Base-by-base conservation (phyloP, 2,888 invertebrate genomes). In the Caenorhabditis sp. region DNA sequence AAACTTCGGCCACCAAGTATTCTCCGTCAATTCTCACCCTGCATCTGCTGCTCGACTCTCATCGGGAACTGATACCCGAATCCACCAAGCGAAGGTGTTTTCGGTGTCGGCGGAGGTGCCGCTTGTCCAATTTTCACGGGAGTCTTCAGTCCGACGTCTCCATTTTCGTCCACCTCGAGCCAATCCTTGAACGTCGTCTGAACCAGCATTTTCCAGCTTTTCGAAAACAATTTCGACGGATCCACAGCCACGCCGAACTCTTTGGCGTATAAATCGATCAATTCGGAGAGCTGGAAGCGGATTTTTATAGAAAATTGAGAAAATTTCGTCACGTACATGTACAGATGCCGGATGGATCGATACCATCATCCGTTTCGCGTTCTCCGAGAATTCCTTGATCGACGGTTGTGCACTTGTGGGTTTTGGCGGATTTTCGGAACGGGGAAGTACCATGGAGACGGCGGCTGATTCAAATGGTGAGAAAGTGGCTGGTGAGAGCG, bases 131-230 rank as follows among this genome's bases (percentile, higher is more conserved):
- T 9, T 4, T 4, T 4, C 9, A 4, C 32, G 32, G 32, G 32
- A 11, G 2, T 13, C n/a, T 35, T 61, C 44, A 68, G 13, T 4
- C n/a, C 22, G 1, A 69, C 68, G 3, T 62, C 51, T 18, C 51
- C 69, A 0, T 64, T 51, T 5, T n/a, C 2, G 2, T n/a, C 28
- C 5, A 70, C 20, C 22, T 58, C 37, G 0, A 70, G 28, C 37
- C 62, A 78, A 15, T 70, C 70, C 20, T 78, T 70, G 70, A 78
- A 78, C 2, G 70, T 65, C 11, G 70, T 60, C 13, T 20, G 47
- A 5, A 44, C 53, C 15, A 78, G 40, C 64, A 70, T 60, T 15
- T 58, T 64, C 78, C 78, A 78, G 50, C 65, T 78, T 18, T 78
- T 78, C 13, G 70, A 70, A 60, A 62, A 78, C 24, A 69, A 44